These are phyloP conservation scores for Ochotona curzoniae DNA, from an alignment of 2,113 vertebrate genomes.

Conservation along the genomic window DNA sequence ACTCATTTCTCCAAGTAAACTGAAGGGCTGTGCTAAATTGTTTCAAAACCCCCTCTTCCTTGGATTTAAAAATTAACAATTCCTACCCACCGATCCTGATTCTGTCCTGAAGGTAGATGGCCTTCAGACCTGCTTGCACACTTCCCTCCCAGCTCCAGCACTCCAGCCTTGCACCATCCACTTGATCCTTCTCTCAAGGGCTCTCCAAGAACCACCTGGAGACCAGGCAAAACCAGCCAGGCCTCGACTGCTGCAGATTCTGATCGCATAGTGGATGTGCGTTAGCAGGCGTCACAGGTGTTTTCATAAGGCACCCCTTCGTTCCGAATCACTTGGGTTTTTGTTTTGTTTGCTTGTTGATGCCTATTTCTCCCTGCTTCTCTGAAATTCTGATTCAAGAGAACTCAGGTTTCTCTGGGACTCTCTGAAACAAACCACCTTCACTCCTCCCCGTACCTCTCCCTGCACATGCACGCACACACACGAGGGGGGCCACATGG, in stretches of 20 bases:
- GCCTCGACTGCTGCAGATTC: not conserved
- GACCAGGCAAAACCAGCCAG: not conserved
- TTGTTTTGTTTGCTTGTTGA: not conserved
- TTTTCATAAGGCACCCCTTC: not conserved
- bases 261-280: not conserved
- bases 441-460: no score
- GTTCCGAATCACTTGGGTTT: not conserved
- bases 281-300: not conserved
- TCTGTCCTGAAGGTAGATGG: not conserved
- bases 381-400: constrained; percentile 2
- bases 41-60: constrained; percentile 42
- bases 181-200: not conserved
- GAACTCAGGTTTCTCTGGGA: not conserved
- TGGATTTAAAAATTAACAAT: not conserved
- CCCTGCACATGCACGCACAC: not conserved
- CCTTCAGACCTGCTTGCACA: not conserved
- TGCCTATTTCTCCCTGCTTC: not conserved
- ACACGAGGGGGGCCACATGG: not conserved
- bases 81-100: not conserved
- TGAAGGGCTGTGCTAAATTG: not conserved
- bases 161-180: no score
- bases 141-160: no score
- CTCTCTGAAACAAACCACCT: not conserved
- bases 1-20: constrained; percentile 39
- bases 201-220: constrained; percentile 3